Base-by-base conservation (phyloP, 2,113 vertebrate genomes). In the Oryzias melastigma region DNA sequence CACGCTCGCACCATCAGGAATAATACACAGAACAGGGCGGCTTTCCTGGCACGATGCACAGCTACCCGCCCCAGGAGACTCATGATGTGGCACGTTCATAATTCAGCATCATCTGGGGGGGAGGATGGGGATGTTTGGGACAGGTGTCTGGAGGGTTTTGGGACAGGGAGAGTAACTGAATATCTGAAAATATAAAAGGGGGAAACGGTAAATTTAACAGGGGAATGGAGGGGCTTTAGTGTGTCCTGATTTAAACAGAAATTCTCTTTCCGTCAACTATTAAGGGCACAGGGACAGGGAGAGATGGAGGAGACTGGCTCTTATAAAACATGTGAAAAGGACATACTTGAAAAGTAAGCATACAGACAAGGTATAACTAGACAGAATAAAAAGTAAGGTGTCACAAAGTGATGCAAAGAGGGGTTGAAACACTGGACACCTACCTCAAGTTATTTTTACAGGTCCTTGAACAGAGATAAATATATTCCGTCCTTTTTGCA, bases 71-170 rank as follows among this genome's bases (percentile, higher is more conserved):
- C 92, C 95, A 94, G 92, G 94, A 98, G 94, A 97, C 92, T 98
- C 96, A 98, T 98, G 95, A 90, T 98, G 95, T 96, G 95, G 94
- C 96, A 95, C 94, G 92, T 93, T 95, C 96, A 98, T 98, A 96
- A 92, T 98, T 97, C 96, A 95, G 93, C 96, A 98, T 97, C 93
- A 92, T 95, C 93, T 86, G 93, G 91, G 93, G 87, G 80, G 87
- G 64, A 68, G 68, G 82, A 49, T 68, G 89, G 90, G 80, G 75
- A 76, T 77, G 50, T 66, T 78, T 84, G 69, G 69, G 71, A 55
- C 46, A 63, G 60, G 68, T 63, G 75, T 68, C 56, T 68, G 68
- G 65, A 82, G 54, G 73, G 7, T 60, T 62, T 47, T 51, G 59
- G 66, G 50, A 62, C 17, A 67, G 62, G 55, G 51, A 52, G 56